Evolutionary conservation across 2,113 vertebrate species (phyloP), one percentile per base, ranked within the genome.

Genomic region (Chaetura pelagica): DNA sequence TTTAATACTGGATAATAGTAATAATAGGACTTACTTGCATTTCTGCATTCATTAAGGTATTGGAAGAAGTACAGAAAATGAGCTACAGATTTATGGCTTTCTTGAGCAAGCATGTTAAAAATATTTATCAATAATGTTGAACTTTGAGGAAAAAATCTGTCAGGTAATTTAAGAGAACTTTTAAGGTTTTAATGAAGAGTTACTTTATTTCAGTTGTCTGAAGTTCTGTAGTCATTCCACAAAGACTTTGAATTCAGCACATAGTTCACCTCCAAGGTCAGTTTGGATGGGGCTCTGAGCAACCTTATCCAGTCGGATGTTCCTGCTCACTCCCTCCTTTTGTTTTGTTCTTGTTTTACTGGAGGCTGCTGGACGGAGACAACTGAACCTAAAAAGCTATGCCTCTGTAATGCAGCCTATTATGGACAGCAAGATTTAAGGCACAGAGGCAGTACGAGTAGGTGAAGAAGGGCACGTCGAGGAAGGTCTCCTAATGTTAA

Each of bases 1-100:
- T 95, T 63, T 89, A 54, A 49, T 75, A 59, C 44, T 71, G 40
- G 52, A 72, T 92, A 94, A 96, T 69, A 77, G 40, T 54, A 96
- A 78, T 89, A 87, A 95, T 90, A 96, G 49, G 80, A 49, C 54
- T 87, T 84, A 35, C 44, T 85, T 96, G 73, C n/a, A 71, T 96
- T 97, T 95, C 55, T 62, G 87, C 44, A 82, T 48, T 96, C 67
- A 95, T 94, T 97, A 93, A 94, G 30, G 52, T 44, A 44, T 88
- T 91, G 71, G 74, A 73, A 79, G 94, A 83, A 76, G 85, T 42
- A 93, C 82, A 26, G 73, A 95, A 97, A 95, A 87, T 9, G 9
- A 96, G 58, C 44, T 95, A 76, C 57, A 52, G 95, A 84, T 96
- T 96, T 96, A 95, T 87, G 44, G 35, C 58, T 93, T 94, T 35